Conservation (phyloP, 2,888 invertebrate genomes). For the Dolichopus griseipennis region DNA sequence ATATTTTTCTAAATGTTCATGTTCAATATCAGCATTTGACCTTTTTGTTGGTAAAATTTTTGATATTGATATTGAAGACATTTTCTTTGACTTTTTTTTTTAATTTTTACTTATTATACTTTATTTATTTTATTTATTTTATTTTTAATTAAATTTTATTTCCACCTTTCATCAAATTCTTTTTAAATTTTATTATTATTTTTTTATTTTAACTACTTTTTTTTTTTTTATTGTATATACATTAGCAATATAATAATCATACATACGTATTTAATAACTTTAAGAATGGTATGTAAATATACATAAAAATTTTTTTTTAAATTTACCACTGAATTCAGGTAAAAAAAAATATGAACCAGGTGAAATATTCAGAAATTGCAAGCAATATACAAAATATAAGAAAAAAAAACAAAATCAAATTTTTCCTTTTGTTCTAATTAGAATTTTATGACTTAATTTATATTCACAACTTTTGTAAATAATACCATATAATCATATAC, state of each 20-base stretch:
- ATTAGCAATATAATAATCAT: too few relatives aligned
- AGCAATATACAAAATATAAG: too few relatives aligned
- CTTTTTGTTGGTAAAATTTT: constrained; percentile 20
- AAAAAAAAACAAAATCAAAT: too few relatives aligned
- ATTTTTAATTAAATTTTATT: too few relatives aligned
- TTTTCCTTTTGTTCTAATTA: background rate
- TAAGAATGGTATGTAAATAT: background rate
- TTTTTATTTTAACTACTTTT: too few relatives aligned
- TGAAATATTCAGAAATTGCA: background rate
- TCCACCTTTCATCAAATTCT: too few relatives aligned
- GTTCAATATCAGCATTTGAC: constrained; percentile 20
- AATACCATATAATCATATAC: background rate
- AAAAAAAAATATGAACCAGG: background rate
- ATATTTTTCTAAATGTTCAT: constrained; percentile 20
- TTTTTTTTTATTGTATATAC: too few relatives aligned
- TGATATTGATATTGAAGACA: constrained; percentile 21
- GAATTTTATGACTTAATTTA: background rate
- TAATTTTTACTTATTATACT: background rate
- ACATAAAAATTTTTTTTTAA: background rate
- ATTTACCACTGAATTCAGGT: too few relatives aligned
- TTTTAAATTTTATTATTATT: too few relatives aligned
- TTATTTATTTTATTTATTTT: too few relatives aligned
- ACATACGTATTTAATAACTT: too few relatives aligned
- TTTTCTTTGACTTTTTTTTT: background rate
- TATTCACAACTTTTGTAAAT: background rate